Evolutionary conservation across 2,888 invertebrate genomes (phyloP).

Genomic region (Caenorhabditis angaria): DNA sequence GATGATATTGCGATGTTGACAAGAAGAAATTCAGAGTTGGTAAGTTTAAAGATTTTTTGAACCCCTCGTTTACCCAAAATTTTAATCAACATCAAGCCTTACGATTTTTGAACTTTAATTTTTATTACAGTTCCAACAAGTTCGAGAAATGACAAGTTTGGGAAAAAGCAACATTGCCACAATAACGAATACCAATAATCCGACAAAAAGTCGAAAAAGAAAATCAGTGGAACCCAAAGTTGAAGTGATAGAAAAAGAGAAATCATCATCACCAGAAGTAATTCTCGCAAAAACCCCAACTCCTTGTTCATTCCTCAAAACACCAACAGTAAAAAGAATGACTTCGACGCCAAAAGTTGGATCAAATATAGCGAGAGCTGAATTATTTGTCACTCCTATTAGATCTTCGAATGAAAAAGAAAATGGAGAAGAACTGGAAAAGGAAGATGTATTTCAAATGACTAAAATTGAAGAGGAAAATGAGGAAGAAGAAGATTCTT

Average conservation of each 20-base stretch:
- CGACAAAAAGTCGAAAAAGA: slow-evolving; percentile 12
- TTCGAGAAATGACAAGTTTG: slow-evolving; percentile 16
- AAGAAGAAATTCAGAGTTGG: slow-evolving; percentile 44
- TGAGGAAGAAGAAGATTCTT: slow-evolving; percentile 13
- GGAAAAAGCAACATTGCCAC: neutral
- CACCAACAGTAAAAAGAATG: neutral
- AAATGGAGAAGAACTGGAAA: neutral
- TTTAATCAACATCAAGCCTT: neutral
- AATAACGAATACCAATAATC: neutral
- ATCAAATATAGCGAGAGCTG: neutral
- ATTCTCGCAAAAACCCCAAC: slow-evolving; percentile 3
- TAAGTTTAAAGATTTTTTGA: slow-evolving; percentile 11
- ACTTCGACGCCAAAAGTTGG: slow-evolving; percentile 32
- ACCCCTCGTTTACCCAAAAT: too few species aligned
- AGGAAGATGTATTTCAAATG: slow-evolving; percentile 6
- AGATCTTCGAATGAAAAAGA: slow-evolving; percentile 8
- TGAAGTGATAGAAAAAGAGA: neutral
- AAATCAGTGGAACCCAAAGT: neutral
- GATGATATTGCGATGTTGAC: slow-evolving; percentile 47
- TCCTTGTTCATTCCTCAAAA: neutral
- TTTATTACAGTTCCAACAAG: slow-evolving; percentile 20
- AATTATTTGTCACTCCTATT: slow-evolving; percentile 26
- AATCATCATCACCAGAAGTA: neutral
- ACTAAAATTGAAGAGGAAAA: slow-evolving; percentile 21
- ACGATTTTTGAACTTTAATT: neutral